Evolutionary conservation across 2,888 invertebrate genomes (phyloP), one percentile per base, ranked within the genome.

Genomic region (Asteroscopus sphinx): DNA sequence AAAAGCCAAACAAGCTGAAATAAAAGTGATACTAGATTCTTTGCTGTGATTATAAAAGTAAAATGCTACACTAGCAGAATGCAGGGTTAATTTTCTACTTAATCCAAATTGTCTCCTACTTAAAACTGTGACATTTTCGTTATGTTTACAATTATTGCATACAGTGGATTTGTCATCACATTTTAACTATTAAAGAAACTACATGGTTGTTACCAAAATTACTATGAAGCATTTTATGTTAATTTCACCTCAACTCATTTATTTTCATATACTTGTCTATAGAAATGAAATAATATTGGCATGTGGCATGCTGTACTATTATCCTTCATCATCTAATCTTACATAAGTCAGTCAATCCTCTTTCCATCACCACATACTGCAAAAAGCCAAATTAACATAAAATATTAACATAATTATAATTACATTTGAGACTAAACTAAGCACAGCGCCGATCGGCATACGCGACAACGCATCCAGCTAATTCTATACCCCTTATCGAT

Each of bases 351-450:
- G 89, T 92, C 91, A 87, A 86, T 85, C 85, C 82, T 85, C 84
- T 80, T 83, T 82, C 79, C 80, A 77, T 83, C 73, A 76, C 81
- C 76, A 77, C 79, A 84, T 82, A 82, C 77, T 74, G 73, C 75
- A 83, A 79, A 76, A 85, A 88, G 85, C 84, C 77, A 77, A 80
- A 83, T 74, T 81, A 85, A 85, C 74, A 77, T 78, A 85, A 84
- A 82, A 81, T 79, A 82, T 80, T 79, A 84, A 83, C 80, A 84
- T 81, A 77, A 81, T 78, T 62, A 81, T 85, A 84, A 86, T 87
- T 87, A 89, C 81, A 89, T 92, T 90, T 90, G 92, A 91, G 91
- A 93, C 92, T 92, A 88, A 87, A 85, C 88, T 89, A 91, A 90
- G 89, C 92, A 88, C 88, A 89, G 91, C 88, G 89, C 90, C 86